phyloP scores from a whole-genome alignment of 2,113 vertebrate species.

The Gallinago jamesoni region DNA sequence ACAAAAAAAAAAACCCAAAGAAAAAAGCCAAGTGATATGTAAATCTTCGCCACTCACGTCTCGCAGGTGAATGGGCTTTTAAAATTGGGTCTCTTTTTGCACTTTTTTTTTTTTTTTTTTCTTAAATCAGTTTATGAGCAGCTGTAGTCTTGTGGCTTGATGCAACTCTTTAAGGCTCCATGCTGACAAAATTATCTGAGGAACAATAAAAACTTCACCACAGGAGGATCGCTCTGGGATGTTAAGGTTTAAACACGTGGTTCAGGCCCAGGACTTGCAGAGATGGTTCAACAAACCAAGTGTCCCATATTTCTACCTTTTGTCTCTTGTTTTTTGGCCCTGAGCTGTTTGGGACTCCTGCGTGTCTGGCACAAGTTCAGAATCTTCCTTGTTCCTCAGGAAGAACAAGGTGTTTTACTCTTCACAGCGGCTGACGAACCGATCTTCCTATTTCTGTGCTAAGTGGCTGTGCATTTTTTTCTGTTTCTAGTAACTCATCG shows the following conservation, averaged over 20 bases:
- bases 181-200: conserved; percentile 64
- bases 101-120: conserved; percentile 12
- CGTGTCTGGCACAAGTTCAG: conserved; percentile 60
- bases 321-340: conserved; percentile 71
- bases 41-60: conserved; percentile 24
- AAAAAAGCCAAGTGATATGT: conserved; percentile 47
- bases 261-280: conserved; percentile 65
- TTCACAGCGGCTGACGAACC: conserved; percentile 72
- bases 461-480: conserved; percentile 78
- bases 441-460: conserved; percentile 71
- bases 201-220: conserved; percentile 63
- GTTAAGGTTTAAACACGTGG: conserved; percentile 27
- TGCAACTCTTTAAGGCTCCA: conserved; percentile 75
- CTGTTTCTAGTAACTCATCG: conserved; percentile 91
- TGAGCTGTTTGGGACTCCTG: conserved; percentile 76
- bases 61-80: conserved; percentile 53
- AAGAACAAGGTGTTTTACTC: conserved; percentile 43
- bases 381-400: conserved; percentile 44
- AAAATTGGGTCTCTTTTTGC: conserved; percentile 48
- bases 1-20: background rate
- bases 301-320: conserved; percentile 37
- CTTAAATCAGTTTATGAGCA: conserved; percentile 53
- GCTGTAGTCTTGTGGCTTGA: conserved; percentile 66
- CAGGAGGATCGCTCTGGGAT: conserved; percentile 55
- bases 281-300: conserved; percentile 31